A percentile compares a stretch with the other conserved stretches of the same genome.
These are phyloP conservation scores for Chinchilla lanigera DNA, from an alignment of 2,113 vertebrate species.

Conservation along the genomic window DNA sequence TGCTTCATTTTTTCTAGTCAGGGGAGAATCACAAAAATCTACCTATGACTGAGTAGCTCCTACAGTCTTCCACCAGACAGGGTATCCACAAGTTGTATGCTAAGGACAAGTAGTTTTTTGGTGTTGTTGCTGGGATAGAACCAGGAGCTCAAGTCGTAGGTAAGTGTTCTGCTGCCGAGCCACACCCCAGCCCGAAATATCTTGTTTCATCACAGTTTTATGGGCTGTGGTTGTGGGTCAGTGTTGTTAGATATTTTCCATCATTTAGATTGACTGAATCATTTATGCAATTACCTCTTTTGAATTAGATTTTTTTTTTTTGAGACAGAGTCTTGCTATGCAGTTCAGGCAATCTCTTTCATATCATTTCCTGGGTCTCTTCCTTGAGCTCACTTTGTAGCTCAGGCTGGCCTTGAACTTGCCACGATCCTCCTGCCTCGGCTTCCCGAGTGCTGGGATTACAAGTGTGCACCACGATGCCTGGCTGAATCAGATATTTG, in stretches of 20 bases:
- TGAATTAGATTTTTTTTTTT: not conserved
- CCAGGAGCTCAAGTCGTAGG: not conserved
- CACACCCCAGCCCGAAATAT: not conserved
- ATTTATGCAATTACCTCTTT: not conserved
- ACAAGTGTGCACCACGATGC: too few species aligned
- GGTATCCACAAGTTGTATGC: not conserved
- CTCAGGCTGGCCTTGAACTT: too few species aligned
- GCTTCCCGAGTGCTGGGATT: too few species aligned
- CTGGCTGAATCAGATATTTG: not conserved
- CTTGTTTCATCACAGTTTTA: not conserved
- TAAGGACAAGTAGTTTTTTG: not conserved
- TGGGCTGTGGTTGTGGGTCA: not conserved
- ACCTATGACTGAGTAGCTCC: not conserved
- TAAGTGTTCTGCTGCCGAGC: not conserved
- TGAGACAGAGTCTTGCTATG: too few species aligned
- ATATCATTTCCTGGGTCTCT: too few species aligned
- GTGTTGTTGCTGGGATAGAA: not conserved
- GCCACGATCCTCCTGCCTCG: too few species aligned
- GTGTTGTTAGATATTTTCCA: not conserved
- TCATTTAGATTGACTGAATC: conserved; percentile 32
- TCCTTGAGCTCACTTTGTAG: too few species aligned
- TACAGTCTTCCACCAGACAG: not conserved
- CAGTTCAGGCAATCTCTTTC: too few species aligned
- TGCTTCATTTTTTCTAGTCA: not conserved
- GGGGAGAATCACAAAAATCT: not conserved